phyloP scores from a whole-genome alignment of 2,113 vertebrate species.

The Suncus etruscus region DNA sequence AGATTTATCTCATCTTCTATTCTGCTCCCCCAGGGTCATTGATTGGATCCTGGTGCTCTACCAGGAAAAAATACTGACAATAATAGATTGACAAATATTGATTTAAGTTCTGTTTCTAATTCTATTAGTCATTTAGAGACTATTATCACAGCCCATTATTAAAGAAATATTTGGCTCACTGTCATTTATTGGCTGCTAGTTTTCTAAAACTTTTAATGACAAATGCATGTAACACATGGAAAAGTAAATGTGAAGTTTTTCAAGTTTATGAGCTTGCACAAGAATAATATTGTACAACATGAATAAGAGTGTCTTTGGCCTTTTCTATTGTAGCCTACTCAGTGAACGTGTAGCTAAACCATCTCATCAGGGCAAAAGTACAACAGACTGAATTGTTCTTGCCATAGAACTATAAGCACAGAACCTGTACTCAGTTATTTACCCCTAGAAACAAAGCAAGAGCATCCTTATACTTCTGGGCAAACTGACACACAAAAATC shows the following conservation, averaged over 20 bases:
- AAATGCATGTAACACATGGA: not conserved
- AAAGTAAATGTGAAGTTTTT: not conserved
- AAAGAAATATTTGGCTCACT: not conserved
- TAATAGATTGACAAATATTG: not conserved
- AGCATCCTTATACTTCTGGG: not conserved
- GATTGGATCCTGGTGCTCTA: not conserved
- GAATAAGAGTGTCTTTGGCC: not conserved
- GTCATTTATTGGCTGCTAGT: not conserved
- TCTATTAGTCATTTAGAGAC: not conserved
- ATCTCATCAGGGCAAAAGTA: not conserved
- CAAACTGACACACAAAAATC: not conserved
- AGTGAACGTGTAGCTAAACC: not conserved
- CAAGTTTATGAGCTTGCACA: not conserved
- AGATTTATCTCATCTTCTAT: not conserved
- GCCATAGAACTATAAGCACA: too few species aligned
- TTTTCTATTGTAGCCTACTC: not conserved
- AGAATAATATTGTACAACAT: not conserved
- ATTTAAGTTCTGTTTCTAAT: not conserved
- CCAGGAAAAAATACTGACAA: not conserved
- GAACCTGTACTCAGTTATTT: not conserved
- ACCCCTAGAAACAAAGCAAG: not conserved
- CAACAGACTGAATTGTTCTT: not conserved
- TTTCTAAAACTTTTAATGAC: conserved; percentile 3
- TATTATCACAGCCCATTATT: not conserved
- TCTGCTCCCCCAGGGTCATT: not conserved